Percentiles rank a stretch among this genome's conserved stretches.
phyloP scores from a whole-genome alignment of 2,888 invertebrate genomes.

The Microctonus brassicae region DNA sequence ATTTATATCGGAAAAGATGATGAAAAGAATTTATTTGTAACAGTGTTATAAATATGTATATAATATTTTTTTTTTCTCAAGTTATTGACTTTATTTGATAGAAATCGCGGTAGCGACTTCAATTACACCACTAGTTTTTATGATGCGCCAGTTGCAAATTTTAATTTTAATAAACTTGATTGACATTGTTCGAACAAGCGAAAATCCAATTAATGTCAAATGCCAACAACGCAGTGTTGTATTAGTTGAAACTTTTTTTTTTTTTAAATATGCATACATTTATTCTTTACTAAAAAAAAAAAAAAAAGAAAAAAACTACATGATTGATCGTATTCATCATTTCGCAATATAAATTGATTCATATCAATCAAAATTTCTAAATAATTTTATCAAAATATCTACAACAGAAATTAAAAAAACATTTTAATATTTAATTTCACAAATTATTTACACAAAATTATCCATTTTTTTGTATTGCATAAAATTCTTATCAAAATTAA shows the following conservation, averaged over 20 bases:
- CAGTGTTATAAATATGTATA: not conserved
- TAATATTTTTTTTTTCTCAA: not conserved
- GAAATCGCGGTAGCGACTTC: not conserved
- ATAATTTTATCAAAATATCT: too few species aligned
- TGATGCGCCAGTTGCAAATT: constrained; percentile 5
- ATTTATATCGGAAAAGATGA: not conserved
- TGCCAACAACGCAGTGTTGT: not conserved
- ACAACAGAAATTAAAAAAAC: too few species aligned
- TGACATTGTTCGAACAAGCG: constrained; percentile 2
- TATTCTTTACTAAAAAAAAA: not conserved
- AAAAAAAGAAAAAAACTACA: too few species aligned
- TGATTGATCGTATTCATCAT: too few species aligned
- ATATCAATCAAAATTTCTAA: too few species aligned
- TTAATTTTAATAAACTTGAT: constrained; percentile 3
- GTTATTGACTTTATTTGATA: not conserved
- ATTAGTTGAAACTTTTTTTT: not conserved
- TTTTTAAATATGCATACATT: not conserved
- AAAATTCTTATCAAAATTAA: not conserved
- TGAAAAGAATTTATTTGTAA: not conserved
- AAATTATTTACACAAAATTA: too few species aligned
- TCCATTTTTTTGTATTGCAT: not conserved
- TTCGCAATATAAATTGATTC: too few species aligned
- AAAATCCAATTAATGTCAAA: constrained; percentile 25
- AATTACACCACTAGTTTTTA: not conserved
- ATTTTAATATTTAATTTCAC: too few species aligned